Base-by-base conservation (phyloP, 2,888 invertebrate species). In the Phragmatobia fuliginosa region DNA sequence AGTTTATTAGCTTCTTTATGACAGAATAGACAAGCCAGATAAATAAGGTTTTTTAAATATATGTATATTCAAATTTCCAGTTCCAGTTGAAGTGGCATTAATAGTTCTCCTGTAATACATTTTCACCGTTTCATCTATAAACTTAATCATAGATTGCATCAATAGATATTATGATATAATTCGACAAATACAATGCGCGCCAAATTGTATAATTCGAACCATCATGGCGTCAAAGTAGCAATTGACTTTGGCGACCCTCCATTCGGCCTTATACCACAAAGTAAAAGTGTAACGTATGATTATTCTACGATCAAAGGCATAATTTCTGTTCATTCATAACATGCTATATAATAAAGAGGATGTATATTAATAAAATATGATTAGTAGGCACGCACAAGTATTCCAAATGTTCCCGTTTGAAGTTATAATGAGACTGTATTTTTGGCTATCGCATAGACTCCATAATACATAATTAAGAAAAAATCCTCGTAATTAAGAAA, bases 251-350 rank as follows among this genome's bases (percentile, higher is more conserved):
- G 66, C 62, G 66, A 49, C 32, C 49, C 33, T 61, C 41, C 49
- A 62, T 69, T 68, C 38, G 36, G 36, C 49, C 59, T 21, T 49
- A 49, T 41, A 62, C 41, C 66, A 70, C 66, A 70, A 58, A 70
- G 56, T 16, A 66, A 66, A 62, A 70, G 41, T 31, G 52, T 18
- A 49, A 28, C 11, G 31, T 45, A 38, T 60, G n/a, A 49, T 65
- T 52, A 41, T 62, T 56, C 41, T n/a, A 31, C 49, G 33, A 58
- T 28, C 38, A 36, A 41, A 66, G 25, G 6, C 41, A n/a, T 64
- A 18, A 38, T 60, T n/a, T 79, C 68, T 77, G 74, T 79, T 77
- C 80, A 81, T 36, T 41, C 49, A 32, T 25, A 28, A 28, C 16
- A 56, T 28, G n/a, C n/a, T n/a, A 5, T 25, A 10, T 21, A 14